Base-by-base conservation (phyloP, 2,888 invertebrate genomes). In the Rotaria magnacalcarata region DNA sequence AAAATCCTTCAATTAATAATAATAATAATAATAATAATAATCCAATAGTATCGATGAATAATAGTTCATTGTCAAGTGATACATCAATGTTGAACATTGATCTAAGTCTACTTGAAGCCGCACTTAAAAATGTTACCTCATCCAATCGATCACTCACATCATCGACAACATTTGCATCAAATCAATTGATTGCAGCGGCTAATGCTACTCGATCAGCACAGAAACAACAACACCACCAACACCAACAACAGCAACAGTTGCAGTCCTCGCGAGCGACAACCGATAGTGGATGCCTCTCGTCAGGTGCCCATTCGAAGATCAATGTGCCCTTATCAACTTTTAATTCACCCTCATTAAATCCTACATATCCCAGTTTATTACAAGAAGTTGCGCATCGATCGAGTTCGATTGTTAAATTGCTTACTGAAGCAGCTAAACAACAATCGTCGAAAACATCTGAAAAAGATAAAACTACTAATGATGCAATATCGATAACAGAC, bases 131-230 rank as follows among this genome's bases (percentile, higher is more conserved):
- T 67, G 67, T 67, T 27, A 67, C 67, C 4, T 34, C 67, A 21
- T 80, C 80, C 0, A 80, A 80, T 80, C 43, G 80, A 24, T 80
- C 80, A n/a, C 80, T 47, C 8, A 24, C 80, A 80, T 47, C 80
- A n/a, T 80, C 80, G 10, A 47, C 80, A 24, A 80, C 80, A 80
- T 80, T 80, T n/a, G 80, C 80, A 11, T 80, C 80, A 3, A 80
- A 80, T 47, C 80, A 80, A n/a, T 80, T 80, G 47, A 80, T 80
- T 47, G 80, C 47, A 14, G 80, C 80, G 8, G 80, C 80, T 47
- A 80, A 47, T 80, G 80, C 80, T 43, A 21, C 80, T 80, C 80
- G 80, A 24, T 47, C 80, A 34, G 67, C 67, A 41, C 80, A 27
- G 5, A 14, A 67, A 27, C 67, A 67, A 27, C 67, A 34, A 34